Conservation (phyloP, 2,797 vertebrate genomes). For the Pelochelys cantorii region DNA sequence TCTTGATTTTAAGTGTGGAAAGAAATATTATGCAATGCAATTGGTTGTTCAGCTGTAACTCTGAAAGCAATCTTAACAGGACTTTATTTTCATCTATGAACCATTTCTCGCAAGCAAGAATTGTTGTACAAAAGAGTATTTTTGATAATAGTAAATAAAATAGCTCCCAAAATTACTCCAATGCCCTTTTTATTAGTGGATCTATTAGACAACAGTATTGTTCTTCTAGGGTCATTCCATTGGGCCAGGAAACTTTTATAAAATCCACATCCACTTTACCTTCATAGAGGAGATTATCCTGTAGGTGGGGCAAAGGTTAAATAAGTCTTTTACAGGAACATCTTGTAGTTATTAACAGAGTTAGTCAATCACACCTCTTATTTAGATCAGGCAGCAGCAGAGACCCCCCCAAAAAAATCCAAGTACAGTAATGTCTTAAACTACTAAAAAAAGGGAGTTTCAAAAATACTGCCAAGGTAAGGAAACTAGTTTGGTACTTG, state of each 20-base stretch:
- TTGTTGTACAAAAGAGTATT: neutral
- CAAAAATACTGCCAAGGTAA: too few relatives aligned
- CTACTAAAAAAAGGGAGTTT: too few relatives aligned
- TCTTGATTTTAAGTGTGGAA: neutral
- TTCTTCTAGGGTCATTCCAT: neutral
- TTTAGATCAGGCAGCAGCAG: too few relatives aligned
- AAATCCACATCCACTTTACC: neutral
- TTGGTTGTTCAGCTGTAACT: constrained; percentile 17
- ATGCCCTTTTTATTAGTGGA: neutral
- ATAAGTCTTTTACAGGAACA: neutral
- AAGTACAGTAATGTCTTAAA: too few relatives aligned
- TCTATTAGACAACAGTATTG: neutral
- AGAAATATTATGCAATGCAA: neutral
- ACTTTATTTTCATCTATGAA: neutral
- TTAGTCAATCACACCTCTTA: too few relatives aligned
- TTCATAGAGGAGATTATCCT: neutral
- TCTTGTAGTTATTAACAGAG: too few relatives aligned
- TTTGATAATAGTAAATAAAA: neutral
- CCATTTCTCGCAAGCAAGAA: neutral
- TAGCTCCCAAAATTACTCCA: neutral
- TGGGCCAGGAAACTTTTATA: neutral
- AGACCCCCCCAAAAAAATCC: too few relatives aligned
- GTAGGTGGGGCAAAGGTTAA: neutral
- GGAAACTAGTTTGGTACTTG: too few relatives aligned
- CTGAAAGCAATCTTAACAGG: neutral